Conservation (phyloP, 2,888 invertebrate species). For the Suillia variegata region DNA sequence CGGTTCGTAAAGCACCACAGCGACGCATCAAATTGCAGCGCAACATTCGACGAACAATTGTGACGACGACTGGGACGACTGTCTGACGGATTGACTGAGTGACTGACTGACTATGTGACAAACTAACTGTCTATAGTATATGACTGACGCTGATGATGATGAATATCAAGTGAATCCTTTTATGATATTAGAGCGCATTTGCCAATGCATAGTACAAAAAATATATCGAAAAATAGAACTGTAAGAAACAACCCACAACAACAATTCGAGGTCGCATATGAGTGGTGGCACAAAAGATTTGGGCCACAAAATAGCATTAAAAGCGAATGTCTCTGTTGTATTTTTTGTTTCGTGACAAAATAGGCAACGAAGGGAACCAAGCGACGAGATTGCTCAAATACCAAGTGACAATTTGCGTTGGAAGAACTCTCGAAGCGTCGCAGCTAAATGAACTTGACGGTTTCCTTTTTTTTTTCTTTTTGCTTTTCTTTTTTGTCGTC, state of each 20-base stretch:
- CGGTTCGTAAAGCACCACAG: conserved; percentile 40
- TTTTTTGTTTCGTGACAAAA: no score
- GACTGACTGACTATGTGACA: no score
- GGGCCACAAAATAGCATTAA: no score
- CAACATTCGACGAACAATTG: conserved; percentile 27
- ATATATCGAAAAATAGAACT: neutral
- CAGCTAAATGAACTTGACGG: conserved; percentile 20
- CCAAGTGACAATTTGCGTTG: neutral
- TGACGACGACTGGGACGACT: conserved; percentile 32
- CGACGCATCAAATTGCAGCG: conserved; percentile 46
- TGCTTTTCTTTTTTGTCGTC: conserved; percentile 20
- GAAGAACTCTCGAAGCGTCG: neutral
- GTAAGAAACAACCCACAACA: neutral
- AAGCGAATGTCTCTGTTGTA: no score
- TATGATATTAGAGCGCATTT: conserved; percentile 46
- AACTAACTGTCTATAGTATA: no score
- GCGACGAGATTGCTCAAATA: neutral
- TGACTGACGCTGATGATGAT: conserved; percentile 60
- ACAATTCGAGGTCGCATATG: conserved; percentile 5
- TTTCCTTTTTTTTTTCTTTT: no score
- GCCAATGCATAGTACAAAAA: neutral
- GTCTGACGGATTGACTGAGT: conserved; percentile 23
- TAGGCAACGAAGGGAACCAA: neutral
- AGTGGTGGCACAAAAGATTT: conserved; percentile 12
- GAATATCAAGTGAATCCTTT: conserved; percentile 62